A percentile compares a stretch with the other conserved stretches of the same genome.
Conservation (phyloP, 2,113 vertebrate species). For the Hemichromis elongatus region DNA sequence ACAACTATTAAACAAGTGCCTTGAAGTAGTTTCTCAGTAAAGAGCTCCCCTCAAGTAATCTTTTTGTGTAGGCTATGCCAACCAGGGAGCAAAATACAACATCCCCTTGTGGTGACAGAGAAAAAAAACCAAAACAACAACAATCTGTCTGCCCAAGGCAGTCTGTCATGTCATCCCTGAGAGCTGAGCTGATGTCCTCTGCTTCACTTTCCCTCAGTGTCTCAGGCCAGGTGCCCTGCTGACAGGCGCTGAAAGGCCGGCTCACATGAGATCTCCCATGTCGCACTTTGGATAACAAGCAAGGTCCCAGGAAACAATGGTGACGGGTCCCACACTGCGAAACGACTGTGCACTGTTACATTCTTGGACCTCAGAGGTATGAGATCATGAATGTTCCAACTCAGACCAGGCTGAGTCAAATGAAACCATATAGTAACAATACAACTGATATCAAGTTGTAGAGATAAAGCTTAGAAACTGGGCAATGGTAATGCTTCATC, state of each 20-base stretch:
- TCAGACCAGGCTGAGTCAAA: background rate
- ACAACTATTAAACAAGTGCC: background rate
- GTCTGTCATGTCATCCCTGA: conserved; percentile 7
- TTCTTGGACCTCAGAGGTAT: background rate
- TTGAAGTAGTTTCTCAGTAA: background rate
- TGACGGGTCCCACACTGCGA: conserved; percentile 24
- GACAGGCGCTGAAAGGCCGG: conserved; percentile 44
- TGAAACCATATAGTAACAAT: background rate
- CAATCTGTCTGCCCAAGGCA: background rate
- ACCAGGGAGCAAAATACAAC: background rate
- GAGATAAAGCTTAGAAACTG: background rate
- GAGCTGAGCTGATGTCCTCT: background rate
- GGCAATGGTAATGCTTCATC: background rate
- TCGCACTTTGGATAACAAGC: conserved; percentile 45
- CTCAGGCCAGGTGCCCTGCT: background rate
- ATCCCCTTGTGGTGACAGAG: background rate
- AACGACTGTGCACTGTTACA: background rate
- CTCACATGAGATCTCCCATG: conserved; percentile 32
- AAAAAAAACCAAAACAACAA: background rate
- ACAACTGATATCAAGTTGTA: background rate
- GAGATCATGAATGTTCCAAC: background rate
- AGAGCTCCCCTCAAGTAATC: background rate
- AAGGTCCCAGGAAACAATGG: background rate
- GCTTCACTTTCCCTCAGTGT: background rate
- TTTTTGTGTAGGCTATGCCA: background rate